A percentile compares a stretch with the other conserved stretches of the same genome.
Conservation (phyloP, 2,888 invertebrate genomes). For the Drosophila seclusa region DNA sequence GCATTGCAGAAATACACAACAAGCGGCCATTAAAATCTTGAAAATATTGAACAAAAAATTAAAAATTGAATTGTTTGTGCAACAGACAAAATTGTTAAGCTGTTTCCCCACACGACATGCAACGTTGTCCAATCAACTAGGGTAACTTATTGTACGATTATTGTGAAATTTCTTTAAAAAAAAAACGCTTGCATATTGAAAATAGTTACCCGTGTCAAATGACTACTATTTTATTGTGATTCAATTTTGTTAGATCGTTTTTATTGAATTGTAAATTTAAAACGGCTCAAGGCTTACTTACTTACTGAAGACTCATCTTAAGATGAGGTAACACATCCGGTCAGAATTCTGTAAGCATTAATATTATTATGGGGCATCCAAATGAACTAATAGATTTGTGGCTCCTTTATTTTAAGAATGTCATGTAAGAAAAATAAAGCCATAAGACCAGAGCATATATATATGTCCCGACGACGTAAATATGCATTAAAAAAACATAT, state of each 20-base stretch:
- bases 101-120: background rate
- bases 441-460: conserved; percentile 6
- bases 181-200: background rate
- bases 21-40: conserved; percentile 29
- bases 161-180: background rate
- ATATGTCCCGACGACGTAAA: conserved; percentile 22
- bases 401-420: background rate
- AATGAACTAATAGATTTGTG: background rate
- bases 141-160: background rate
- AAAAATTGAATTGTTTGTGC: background rate
- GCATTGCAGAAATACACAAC: conserved; percentile 19
- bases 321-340: background rate
- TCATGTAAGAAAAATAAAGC: conserved; percentile 2
- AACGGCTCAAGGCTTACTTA: background rate
- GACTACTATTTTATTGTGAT: background rate
- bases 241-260: background rate
- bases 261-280: background rate
- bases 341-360: conserved; percentile 12
- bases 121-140: background rate
- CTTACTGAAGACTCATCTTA: no score
- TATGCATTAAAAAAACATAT: conserved; percentile 44
- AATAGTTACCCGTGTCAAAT: background rate
- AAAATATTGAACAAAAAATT: conserved; percentile 33
- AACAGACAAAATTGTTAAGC: conserved; percentile 4
- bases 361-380: conserved; percentile 12